Evolutionary conservation across 1,140 invertebrate genomes (phyloP), one percentile per base, ranked within the genome.

Genomic region (Zaprionus ornatus): DNA sequence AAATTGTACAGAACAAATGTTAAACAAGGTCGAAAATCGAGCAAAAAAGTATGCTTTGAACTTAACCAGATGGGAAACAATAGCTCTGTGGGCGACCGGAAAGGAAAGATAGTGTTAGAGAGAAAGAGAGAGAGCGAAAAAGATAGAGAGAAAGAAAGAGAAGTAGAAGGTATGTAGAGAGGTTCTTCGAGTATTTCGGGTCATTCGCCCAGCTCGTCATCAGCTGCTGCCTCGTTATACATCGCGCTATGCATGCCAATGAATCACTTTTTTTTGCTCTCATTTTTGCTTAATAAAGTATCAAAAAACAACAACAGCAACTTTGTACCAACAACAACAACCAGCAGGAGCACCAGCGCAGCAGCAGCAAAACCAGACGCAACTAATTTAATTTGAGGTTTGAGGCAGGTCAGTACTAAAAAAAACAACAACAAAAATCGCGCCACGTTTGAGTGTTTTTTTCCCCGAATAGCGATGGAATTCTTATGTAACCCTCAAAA

Each of bases 221-320:
- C 60, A 67, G 70, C 57, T 77, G 77, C 63, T 61, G 21, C 59
- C 23, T 37, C 74, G 50, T 75, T 76, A 76, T 67, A 79, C 82
- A 85, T 73, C 52, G 72, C 80, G 5, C 60, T 60, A 60, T 66
- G 83, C 85, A 88, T 90, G 77, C 54, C 77, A 84, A 90, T 90
- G 84, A 87, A 80, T 90, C n/a, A n/a, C 74, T 64, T 74, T 73
- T 78, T 45, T 80, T 84, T 86, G 50, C 19, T 50, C 19, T 21
- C 19, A 9, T 61, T 42, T 84, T 72, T 75, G 37, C 64, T 63
- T 59, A 25, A 63, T 74, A 63, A 69, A 74, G 80, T 74, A 74
- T 59, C 42, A 56, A 66, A 25, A 63, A n/a, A 67, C 23, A 59
- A 37, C 21, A 64, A 57, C n/a, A 56, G 6, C 5, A 66, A 29